Percentiles rank a stretch among this genome's conserved stretches.
phyloP scores from a whole-genome alignment of 1,140 invertebrate species.

The Dysdera silvatica region DNA sequence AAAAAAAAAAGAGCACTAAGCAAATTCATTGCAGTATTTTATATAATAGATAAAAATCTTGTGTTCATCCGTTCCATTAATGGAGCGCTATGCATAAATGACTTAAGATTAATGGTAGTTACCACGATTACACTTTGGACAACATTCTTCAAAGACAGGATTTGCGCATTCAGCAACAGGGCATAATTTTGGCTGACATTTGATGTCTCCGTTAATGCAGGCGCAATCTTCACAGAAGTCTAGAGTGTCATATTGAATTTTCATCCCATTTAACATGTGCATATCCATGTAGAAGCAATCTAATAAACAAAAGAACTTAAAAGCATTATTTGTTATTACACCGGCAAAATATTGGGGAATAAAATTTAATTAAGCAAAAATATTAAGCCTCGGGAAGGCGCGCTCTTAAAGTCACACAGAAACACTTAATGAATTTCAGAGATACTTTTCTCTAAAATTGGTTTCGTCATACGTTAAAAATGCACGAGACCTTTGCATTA shows the following conservation, averaged over 20 bases:
- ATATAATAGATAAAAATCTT: too few species aligned
- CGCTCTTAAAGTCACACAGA: too few species aligned
- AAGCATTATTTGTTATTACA: neutral
- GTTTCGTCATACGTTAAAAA: too few species aligned
- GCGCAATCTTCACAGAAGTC: neutral
- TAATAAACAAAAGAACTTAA: slow-evolving; percentile 16
- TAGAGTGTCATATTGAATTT: neutral
- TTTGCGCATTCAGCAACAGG: neutral
- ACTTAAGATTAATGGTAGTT: too few species aligned
- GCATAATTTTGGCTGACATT: slow-evolving; percentile 1
- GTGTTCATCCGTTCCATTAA: too few species aligned
- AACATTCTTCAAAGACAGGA: slow-evolving; percentile 17
- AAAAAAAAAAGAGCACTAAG: too few species aligned
- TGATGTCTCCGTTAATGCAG: slow-evolving; percentile 1
- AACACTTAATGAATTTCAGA: too few species aligned
- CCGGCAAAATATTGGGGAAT: neutral
- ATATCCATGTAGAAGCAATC: slow-evolving; percentile 3
- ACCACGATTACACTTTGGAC: slow-evolving; percentile 36
- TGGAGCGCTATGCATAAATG: too few species aligned
- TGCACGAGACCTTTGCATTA: too few species aligned
- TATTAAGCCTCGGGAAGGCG: too few species aligned
- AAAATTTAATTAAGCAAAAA: neutral
- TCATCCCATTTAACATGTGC: neutral
- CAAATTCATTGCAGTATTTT: too few species aligned
- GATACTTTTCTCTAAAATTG: too few species aligned